Conservation (phyloP, 2,888 invertebrate species). For the Nomada fabriciana region DNA sequence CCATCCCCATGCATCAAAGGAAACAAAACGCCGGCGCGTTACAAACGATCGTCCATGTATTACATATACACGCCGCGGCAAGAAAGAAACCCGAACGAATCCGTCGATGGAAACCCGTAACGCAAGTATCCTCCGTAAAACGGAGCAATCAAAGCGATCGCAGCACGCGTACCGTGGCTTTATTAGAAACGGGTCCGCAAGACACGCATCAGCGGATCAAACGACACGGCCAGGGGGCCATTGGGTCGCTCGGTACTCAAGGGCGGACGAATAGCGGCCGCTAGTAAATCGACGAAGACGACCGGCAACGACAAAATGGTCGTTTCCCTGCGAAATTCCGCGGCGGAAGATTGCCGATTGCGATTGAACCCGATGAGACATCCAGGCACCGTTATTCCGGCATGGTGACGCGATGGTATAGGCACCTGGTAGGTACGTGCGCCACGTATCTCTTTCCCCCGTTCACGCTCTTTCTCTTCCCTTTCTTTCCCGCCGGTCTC, state of each 20-base stretch:
- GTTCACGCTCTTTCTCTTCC: constrained; percentile 35
- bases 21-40: no score
- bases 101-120: no score
- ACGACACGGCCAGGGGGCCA: constrained; percentile 50
- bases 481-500: constrained; percentile 37
- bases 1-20: no score
- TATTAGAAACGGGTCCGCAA: constrained; percentile 44
- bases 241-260: constrained; percentile 65
- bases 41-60: no score
- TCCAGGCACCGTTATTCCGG: constrained; percentile 79
- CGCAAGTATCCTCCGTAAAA: not conserved
- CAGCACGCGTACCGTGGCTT: constrained; percentile 4
- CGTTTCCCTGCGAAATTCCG: constrained; percentile 75
- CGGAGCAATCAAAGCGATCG: constrained; percentile 1
- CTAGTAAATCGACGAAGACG: constrained; percentile 66
- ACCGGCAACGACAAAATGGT: constrained; percentile 59
- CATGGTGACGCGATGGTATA: constrained; percentile 77
- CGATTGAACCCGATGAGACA: constrained; percentile 81
- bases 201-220: constrained; percentile 48
- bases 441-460: constrained; percentile 35
- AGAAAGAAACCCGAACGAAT: constrained; percentile 8
- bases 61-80: not conserved
- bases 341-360: constrained; percentile 77
- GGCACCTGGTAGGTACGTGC: constrained; percentile 75
- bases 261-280: constrained; percentile 66